Evolutionary conservation across 1,140 invertebrate species (phyloP), one percentile per base, ranked within the genome.

Genomic region (Contarinia nasturtii): DNA sequence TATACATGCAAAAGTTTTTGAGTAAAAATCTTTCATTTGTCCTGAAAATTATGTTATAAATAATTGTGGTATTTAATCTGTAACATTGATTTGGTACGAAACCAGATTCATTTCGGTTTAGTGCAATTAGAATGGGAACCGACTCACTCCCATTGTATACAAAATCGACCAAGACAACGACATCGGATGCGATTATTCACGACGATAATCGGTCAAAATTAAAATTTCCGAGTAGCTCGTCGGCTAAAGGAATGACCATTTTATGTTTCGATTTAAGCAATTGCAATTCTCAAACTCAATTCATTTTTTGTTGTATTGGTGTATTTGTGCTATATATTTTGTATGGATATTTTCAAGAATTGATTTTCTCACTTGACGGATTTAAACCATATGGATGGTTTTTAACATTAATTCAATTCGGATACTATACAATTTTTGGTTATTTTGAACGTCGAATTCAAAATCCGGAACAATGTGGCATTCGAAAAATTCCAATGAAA

Each of bases 331-430:
- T 90, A 57, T 94, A 85, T 65, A 67, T 94, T 43, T 66, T 89
- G 0, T 95, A 94, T 71, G 90, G 89, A 49, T 94, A 90, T 67
- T 75, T 91, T 57, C 82, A 92, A 74, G 92, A 96, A 67, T 65
- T 92, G 17, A 91, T 96, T 59, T 96, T 95, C 62, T 80, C 80
- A 1, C 67, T 87, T 1, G 79, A 88, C 47, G 89, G 86, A 47
- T 88, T 93, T 53, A 80, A 85, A 59, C 79, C 83, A 14, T 88
- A 80, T 61, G 90, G 90, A 42, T 89, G 90, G 79, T 95, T 89
- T 61, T 71, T 96, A 49, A 96, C 92, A 7, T 68, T 94, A 41
- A 68, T 94, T 17, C 92, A 96, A 68, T 96, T 96, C 72, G 71
- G 72, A 10, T 85, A 80, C 55, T 96, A 95, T 59, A 76, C 78